A percentile compares a stretch with the other conserved stretches of the same genome.
These are phyloP conservation scores for Dipodomys merriami DNA, from an alignment of 2,113 vertebrate genomes.

Conservation along the genomic window DNA sequence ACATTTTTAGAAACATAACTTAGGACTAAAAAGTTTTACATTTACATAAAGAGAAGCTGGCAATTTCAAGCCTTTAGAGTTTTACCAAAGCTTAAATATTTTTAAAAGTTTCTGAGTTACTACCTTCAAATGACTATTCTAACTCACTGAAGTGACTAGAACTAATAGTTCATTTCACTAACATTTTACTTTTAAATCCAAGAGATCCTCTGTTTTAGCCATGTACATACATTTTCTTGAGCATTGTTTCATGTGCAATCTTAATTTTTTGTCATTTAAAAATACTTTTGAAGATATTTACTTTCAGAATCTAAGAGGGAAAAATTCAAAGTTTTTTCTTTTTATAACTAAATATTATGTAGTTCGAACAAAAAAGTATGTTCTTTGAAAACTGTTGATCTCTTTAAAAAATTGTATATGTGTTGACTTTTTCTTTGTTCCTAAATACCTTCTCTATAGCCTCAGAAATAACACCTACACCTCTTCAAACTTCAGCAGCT, in stretches of 20 bases:
- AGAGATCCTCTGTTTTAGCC: not conserved
- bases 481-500: not conserved
- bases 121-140: conserved; percentile 10
- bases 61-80: conserved; percentile 47
- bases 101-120: conserved; percentile 31
- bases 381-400: conserved; percentile 32
- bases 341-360: not conserved
- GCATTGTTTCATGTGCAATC: not conserved
- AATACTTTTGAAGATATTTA: conserved; percentile 27
- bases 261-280: not conserved
- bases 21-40: conserved; percentile 48
- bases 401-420: not conserved
- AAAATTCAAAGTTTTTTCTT: not conserved
- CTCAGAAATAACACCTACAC: not conserved
- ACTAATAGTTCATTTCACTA: not conserved
- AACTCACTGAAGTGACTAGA: conserved; percentile 14
- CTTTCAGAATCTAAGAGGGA: not conserved
- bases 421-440: not conserved
- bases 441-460: not conserved
- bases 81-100: conserved; percentile 21
- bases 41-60: conserved; percentile 8
- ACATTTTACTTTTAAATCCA: not conserved
- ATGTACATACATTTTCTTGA: not conserved
- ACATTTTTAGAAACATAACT: conserved; percentile 31
- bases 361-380: not conserved